Evolutionary conservation across 2,797 vertebrate species (phyloP).

Genomic region (Lemur catta): DNA sequence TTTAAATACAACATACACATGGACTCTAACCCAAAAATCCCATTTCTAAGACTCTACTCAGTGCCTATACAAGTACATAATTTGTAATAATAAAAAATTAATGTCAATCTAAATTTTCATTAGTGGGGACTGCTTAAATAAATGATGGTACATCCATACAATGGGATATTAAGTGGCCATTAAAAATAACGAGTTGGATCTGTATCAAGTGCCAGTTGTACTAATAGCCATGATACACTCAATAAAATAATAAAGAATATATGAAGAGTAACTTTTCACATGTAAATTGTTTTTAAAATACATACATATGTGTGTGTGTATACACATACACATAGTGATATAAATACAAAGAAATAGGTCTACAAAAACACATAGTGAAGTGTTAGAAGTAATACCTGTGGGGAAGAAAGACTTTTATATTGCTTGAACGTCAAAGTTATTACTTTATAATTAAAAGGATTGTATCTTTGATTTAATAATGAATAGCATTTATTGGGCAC

Average conservation of each 20-base stretch:
- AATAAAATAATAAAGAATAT: background rate
- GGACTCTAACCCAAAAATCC: background rate
- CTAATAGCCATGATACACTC: background rate
- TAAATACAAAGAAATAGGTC: background rate
- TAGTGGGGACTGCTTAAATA: background rate
- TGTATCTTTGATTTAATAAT: background rate
- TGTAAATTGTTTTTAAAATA: background rate
- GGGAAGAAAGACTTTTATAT: background rate
- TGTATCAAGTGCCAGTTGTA: background rate
- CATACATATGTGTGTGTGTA: background rate
- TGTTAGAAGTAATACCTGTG: background rate
- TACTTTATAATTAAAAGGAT: slow-evolving; percentile 2
- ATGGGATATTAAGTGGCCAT: background rate
- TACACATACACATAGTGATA: background rate
- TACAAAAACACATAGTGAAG: background rate
- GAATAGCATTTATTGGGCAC: background rate
- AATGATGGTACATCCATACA: background rate
- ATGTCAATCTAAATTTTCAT: background rate
- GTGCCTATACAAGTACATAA: background rate
- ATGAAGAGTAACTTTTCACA: background rate
- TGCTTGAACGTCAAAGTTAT: background rate
- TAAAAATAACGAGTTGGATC: slow-evolving; percentile 10
- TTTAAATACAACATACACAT: background rate
- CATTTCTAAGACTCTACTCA: background rate
- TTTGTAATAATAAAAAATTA: slow-evolving; percentile 3